A percentile compares a stretch with the other conserved stretches of the same genome.
phyloP scores from a whole-genome alignment of 1,140 invertebrate genomes.

The Thaumetopoea pityocampa region DNA sequence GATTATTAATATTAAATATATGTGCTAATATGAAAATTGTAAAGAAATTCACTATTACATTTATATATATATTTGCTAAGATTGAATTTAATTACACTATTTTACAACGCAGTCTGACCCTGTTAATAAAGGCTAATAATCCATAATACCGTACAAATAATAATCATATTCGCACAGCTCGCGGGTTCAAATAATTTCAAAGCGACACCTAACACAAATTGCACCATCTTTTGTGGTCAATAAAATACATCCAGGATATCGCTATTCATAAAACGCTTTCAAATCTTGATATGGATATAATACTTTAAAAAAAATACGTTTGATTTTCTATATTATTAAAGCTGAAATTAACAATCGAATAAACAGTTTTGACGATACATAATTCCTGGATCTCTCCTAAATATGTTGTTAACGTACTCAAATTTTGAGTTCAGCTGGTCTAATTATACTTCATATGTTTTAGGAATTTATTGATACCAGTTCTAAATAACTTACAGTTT shows the following conservation, averaged over 20 bases:
- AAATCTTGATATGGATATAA: too few relatives aligned
- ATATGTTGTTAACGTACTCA: too few relatives aligned
- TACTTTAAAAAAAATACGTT: too few relatives aligned
- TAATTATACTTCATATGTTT: too few relatives aligned
- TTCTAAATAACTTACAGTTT: too few relatives aligned
- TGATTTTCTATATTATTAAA: too few relatives aligned
- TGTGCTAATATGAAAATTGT: constrained; percentile 61
- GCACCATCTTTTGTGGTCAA: constrained; percentile 21
- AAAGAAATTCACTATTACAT: constrained; percentile 63
- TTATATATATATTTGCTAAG: constrained; percentile 67
- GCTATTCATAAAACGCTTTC: too few relatives aligned
- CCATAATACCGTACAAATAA: constrained; percentile 29
- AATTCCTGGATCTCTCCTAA: too few relatives aligned
- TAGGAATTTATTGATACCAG: too few relatives aligned
- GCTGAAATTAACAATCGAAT: too few relatives aligned
- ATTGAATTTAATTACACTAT: constrained; percentile 66
- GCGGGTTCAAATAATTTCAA: constrained; percentile 13
- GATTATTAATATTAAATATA: constrained; percentile 58
- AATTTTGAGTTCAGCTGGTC: too few relatives aligned
- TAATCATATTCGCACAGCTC: constrained; percentile 4
- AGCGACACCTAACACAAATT: constrained; percentile 22
- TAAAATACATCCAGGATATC: neutral
- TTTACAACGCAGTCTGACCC: constrained; percentile 66
- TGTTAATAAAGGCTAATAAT: constrained; percentile 70
- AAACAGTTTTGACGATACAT: too few relatives aligned